Evolutionary conservation across 2,888 invertebrate species (phyloP).

Genomic region (Tetramorium bicarinatum): DNA sequence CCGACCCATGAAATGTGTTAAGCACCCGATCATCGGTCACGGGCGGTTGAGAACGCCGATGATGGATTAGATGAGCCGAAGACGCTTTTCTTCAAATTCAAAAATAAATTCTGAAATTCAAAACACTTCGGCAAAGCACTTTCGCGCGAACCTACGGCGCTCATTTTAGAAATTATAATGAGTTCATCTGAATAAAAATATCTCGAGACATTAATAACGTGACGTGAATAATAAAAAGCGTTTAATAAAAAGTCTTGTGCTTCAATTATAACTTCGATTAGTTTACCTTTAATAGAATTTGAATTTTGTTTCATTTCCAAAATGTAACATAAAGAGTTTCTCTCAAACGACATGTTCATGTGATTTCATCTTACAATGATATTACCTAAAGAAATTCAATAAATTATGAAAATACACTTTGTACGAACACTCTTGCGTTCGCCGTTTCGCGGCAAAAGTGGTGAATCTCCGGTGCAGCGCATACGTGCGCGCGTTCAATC

Average conservation of each 20-base stretch:
- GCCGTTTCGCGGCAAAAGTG: constrained; percentile 10
- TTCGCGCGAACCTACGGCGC: neutral
- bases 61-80: constrained; percentile 52
- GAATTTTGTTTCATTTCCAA: neutral
- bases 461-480: neutral
- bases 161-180: constrained; percentile 36
- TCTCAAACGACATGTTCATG: neutral
- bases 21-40: constrained; percentile 65
- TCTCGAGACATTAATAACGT: neutral
- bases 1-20: constrained; percentile 33
- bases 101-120: neutral
- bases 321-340: neutral
- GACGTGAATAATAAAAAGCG: constrained; percentile 2
- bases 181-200: neutral
- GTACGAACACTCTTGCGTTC: neutral
- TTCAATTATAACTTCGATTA: neutral
- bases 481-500: constrained; percentile 1
- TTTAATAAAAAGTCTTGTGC: neutral
- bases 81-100: constrained; percentile 17
- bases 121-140: neutral
- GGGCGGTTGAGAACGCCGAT: constrained; percentile 53
- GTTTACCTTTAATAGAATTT: neutral
- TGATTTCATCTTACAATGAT: neutral
- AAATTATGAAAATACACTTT: constrained; percentile 2
- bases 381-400: neutral